Percentiles rank a stretch among this genome's conserved stretches.
Evolutionary conservation across 2,888 invertebrate species (phyloP).

Genomic region (Ennomos erosarius): DNA sequence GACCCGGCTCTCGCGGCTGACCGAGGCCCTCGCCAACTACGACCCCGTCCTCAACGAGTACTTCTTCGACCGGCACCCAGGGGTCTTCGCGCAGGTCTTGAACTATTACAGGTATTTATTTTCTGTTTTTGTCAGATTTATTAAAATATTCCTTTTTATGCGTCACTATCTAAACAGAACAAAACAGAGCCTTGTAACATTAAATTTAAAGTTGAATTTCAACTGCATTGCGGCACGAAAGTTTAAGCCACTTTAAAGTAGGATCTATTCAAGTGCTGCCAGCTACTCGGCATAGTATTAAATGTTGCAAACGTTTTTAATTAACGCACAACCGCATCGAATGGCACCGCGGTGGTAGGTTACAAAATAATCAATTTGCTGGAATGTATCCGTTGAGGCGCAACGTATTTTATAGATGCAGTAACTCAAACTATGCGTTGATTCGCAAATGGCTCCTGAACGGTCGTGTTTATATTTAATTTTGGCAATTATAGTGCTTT

Average conservation of each 20-base stretch:
- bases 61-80: constrained; percentile 99
- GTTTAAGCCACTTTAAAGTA: background rate
- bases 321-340: constrained; percentile 11
- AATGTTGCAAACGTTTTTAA: constrained; percentile 20
- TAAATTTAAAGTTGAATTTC: too few species aligned
- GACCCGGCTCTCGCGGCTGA: constrained; percentile 95
- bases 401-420: background rate
- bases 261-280: background rate
- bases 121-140: background rate
- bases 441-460: background rate
- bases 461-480: too few species aligned
- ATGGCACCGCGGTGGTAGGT: background rate
- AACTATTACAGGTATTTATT: constrained; percentile 94
- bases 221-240: background rate
- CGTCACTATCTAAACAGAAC: too few species aligned
- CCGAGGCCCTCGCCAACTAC: constrained; percentile 99
- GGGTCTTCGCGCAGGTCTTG: constrained; percentile 97
- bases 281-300: background rate
- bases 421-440: background rate
- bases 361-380: constrained; percentile 26
- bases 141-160: too few species aligned
- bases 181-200: too few species aligned
- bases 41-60: constrained; percentile 99
- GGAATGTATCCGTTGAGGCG: constrained; percentile 5
- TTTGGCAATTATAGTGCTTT: too few species aligned